These are phyloP conservation scores for Platanista minor DNA, from an alignment of 2,113 vertebrate genomes.

Conservation along the genomic window DNA sequence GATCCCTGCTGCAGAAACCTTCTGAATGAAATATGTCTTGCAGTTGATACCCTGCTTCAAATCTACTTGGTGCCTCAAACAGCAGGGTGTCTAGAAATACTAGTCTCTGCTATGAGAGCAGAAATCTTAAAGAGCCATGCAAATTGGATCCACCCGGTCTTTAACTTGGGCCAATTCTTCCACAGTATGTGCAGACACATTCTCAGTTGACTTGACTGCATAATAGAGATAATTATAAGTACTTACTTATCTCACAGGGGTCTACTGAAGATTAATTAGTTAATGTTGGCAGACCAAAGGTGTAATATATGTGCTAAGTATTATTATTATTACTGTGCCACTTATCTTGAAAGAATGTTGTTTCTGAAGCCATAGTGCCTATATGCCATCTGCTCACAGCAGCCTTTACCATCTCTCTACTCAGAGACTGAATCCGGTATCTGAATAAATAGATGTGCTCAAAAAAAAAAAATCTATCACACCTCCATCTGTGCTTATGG, in stretches of 20 bases:
- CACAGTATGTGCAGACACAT: constrained; percentile 65
- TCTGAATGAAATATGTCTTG: constrained; percentile 58
- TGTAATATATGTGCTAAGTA: constrained; percentile 77
- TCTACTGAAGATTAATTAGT: constrained; percentile 78
- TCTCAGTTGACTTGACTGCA: constrained; percentile 72
- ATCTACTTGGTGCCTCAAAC: constrained; percentile 48
- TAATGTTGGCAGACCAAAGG: constrained; percentile 76
- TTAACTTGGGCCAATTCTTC: constrained; percentile 73
- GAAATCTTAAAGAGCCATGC: constrained; percentile 74
- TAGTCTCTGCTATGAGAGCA: constrained; percentile 62
- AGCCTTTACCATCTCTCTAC: constrained; percentile 53
- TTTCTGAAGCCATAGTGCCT: constrained; percentile 65
- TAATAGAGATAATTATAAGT: constrained; percentile 73
- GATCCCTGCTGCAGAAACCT: constrained; percentile 4
- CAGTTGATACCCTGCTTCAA: constrained; percentile 41
- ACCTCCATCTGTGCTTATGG: constrained; percentile 71
- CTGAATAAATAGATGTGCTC: constrained; percentile 69
- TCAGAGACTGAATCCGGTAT: constrained; percentile 67
- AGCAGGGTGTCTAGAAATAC: constrained; percentile 68
- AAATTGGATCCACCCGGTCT: constrained; percentile 72
- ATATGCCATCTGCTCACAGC: constrained; percentile 73
- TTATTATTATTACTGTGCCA: constrained; percentile 73
- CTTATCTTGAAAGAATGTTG: constrained; percentile 44
- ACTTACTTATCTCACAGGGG: constrained; percentile 68
- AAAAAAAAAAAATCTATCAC: constrained; percentile 72